These are phyloP conservation scores for Sminthurides bifidus DNA, from an alignment of 1,140 invertebrate genomes.

Conservation along the genomic window DNA sequence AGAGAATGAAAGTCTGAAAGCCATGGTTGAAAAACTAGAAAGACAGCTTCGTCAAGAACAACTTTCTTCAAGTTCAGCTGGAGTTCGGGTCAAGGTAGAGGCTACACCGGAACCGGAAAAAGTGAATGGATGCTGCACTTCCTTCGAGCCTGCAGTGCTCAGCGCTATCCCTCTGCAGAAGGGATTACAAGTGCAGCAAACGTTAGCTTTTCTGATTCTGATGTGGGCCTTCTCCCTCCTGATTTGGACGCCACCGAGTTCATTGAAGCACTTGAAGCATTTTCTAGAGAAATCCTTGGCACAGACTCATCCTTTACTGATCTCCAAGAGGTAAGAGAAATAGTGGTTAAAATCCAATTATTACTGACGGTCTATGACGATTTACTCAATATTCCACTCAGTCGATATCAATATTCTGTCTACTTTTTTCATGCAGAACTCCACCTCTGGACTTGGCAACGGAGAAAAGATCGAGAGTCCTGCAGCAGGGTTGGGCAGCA, in stretches of 20 bases:
- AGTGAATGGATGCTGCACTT: constrained; percentile 1
- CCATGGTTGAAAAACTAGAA: constrained; percentile 15
- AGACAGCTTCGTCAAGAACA: constrained; percentile 13
- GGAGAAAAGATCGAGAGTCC: constrained; percentile 6
- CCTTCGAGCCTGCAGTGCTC: constrained; percentile 31
- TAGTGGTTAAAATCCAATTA: not conserved
- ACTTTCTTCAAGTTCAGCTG: not conserved
- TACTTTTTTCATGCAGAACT: not conserved
- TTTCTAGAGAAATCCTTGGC: constrained; percentile 22
- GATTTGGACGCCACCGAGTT: constrained; percentile 30
- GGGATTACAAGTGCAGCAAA: constrained; percentile 22
- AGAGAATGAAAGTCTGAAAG: constrained; percentile 17
- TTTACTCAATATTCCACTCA: not conserved
- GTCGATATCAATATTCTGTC: not conserved
- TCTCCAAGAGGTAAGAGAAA: constrained; percentile 16
- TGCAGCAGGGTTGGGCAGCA: constrained; percentile 3
- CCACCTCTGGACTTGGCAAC: constrained; percentile 3
- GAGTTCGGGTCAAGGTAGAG: not conserved
- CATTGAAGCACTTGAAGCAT: constrained; percentile 24
- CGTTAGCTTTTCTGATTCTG: constrained; percentile 21
- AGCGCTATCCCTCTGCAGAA: constrained; percentile 31
- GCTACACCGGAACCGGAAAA: not conserved
- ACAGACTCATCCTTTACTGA: constrained; percentile 8
- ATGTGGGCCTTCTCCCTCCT: constrained; percentile 17
- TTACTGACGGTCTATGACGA: not conserved